Percentiles rank a stretch among this genome's conserved stretches.
These are phyloP conservation scores for Dicyrtomina minuta DNA, from an alignment of 2,888 invertebrate species.

Conservation along the genomic window DNA sequence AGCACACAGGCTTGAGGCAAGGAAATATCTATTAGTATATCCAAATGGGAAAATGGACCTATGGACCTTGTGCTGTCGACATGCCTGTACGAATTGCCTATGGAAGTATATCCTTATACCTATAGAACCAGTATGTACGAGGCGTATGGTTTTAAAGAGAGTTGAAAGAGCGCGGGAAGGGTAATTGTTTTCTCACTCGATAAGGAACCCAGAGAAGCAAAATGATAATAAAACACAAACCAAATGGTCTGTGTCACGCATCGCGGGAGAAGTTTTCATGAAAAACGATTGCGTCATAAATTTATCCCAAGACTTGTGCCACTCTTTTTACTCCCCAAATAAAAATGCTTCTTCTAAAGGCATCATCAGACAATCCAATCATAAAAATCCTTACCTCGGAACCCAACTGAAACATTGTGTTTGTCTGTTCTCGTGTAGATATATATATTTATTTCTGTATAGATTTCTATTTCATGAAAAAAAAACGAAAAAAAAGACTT, in stretches of 20 bases:
- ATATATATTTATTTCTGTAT: no score
- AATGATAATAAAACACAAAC: slow-evolving; percentile 41
- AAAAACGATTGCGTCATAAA: slow-evolving; percentile 40
- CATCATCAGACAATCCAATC: slow-evolving; percentile 31
- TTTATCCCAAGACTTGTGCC: slow-evolving; percentile 25
- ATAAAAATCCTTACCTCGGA: slow-evolving; percentile 24
- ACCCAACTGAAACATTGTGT: no score
- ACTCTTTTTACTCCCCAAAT: slow-evolving; percentile 30
- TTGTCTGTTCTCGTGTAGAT: no score
- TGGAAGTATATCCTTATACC: no score
- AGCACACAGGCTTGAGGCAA: background rate
- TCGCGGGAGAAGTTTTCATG: slow-evolving; percentile 40
- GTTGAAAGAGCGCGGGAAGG: slow-evolving; percentile 17
- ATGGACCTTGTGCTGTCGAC: background rate
- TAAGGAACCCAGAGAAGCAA: slow-evolving; percentile 33
- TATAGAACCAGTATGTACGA: no score
- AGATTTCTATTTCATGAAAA: no score
- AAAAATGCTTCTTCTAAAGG: slow-evolving; percentile 24
- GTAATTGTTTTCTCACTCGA: slow-evolving; percentile 41
- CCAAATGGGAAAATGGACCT: background rate
- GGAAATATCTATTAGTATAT: background rate
- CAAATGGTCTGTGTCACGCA: slow-evolving; percentile 41
- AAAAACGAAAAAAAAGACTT: no score
- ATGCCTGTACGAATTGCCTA: no score
- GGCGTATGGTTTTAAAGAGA: slow-evolving; percentile 20